Percentiles rank a stretch among this genome's conserved stretches.
phyloP scores from a whole-genome alignment of 2,113 vertebrate genomes.

The Mionectes macconnelli region DNA sequence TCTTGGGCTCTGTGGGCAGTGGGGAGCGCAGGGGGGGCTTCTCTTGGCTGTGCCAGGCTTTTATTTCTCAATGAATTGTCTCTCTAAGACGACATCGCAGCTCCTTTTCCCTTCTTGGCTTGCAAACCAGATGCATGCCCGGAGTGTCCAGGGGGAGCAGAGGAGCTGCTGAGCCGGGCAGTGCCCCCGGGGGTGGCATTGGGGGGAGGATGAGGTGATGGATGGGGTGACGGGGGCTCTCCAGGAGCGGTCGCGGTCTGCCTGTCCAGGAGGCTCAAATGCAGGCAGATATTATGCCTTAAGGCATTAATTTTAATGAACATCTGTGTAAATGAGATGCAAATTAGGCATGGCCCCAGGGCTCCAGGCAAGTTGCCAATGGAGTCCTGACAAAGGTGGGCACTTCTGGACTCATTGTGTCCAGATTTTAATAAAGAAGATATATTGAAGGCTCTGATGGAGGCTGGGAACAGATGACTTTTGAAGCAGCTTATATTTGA shows the following conservation, averaged over 20 bases:
- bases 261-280: not conserved
- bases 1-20: rapidly evolving
- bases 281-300: constrained; percentile 25
- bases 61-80: not conserved
- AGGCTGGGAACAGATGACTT: not conserved
- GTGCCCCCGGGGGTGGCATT: rapidly evolving
- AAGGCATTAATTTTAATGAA: constrained; percentile 59
- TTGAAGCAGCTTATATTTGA: not conserved
- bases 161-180: not conserved
- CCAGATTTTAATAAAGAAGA: constrained; percentile 27
- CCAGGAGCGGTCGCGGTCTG: not conserved
- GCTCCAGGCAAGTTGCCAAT: not conserved
- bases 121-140: not conserved
- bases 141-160: not conserved
- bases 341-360: constrained; percentile 26
- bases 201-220: not conserved
- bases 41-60: not conserved
- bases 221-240: not conserved
- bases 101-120: not conserved
- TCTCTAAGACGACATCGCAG: not conserved
- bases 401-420: constrained; percentile 53
- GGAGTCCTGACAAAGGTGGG: constrained; percentile 55
- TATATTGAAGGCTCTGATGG: not conserved
- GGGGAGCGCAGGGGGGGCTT: rapidly evolving
- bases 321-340: constrained; percentile 59